Percentiles rank a stretch among this genome's conserved stretches.
phyloP scores from a whole-genome alignment of 2,113 vertebrate species.

The Mus musculus region GRCm39 chr8:124525001-124525500 shows the following conservation, averaged over 20 bases:
- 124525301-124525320: background rate
- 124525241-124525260: background rate
- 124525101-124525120: background rate
- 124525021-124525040: background rate
- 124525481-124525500: conserved; percentile 1
- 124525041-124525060: background rate
- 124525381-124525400: background rate
- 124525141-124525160: background rate
- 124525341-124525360: background rate
- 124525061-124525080: background rate
- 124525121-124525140: background rate
- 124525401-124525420: background rate
- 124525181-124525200: background rate
- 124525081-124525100: background rate
- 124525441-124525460: background rate
- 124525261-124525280: background rate
- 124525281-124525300: background rate
- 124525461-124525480: background rate
- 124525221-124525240: background rate
- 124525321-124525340: background rate
- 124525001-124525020: background rate
- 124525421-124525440: background rate
- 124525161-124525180: background rate
- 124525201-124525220: background rate
- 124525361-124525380: background rate